Evolutionary conservation across 2,797 vertebrate genomes (phyloP).

Genomic region (Hemibagrus guttatus): DNA sequence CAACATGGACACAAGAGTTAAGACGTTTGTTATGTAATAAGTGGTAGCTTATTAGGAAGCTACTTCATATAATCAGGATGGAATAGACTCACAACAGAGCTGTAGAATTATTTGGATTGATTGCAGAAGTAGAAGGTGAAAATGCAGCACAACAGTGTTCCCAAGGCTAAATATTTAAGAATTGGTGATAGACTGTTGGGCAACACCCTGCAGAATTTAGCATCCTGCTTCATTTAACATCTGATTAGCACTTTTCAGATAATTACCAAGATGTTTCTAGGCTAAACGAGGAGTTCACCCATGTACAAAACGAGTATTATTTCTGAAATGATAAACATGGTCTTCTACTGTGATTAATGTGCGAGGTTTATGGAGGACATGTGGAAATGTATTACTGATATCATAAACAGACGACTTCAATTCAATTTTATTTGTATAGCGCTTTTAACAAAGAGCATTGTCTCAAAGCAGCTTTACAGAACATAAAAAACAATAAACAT

Average conservation of each 20-base stretch:
- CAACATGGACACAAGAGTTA: no score
- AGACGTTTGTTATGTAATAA: neutral
- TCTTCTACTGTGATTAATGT: neutral
- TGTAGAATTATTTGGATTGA: neutral
- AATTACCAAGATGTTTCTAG: neutral
- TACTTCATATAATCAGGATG: neutral
- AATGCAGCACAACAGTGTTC: neutral
- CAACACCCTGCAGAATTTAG: neutral
- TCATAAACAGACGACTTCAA: neutral
- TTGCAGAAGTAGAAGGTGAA: neutral
- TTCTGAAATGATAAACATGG: neutral
- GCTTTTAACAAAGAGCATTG: no score
- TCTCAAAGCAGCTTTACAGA: no score
- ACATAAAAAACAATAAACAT: no score
- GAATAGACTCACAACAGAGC: neutral
- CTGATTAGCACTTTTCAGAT: slow-evolving; percentile 19
- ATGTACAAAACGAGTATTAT: neutral
- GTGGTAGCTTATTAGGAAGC: neutral
- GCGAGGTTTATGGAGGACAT: neutral
- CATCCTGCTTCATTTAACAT: neutral
- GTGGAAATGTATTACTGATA: neutral
- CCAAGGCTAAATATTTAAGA: neutral
- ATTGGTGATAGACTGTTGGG: neutral
- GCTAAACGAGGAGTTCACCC: neutral
- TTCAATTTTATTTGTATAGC: no score